Evolutionary conservation across 2,113 vertebrate species (phyloP).

Genomic region (Mugil cephalus): DNA sequence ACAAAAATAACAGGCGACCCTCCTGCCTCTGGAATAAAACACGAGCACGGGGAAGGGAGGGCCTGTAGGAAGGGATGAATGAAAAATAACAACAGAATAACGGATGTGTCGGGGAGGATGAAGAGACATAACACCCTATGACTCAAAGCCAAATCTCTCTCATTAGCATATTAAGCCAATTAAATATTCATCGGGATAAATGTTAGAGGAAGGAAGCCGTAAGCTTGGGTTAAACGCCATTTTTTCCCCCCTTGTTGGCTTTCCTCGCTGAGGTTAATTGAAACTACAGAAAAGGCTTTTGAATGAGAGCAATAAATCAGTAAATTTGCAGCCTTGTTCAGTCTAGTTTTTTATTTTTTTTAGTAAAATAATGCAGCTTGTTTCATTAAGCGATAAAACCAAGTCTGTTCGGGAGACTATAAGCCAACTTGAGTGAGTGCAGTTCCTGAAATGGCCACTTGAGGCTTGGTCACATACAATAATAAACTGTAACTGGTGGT

Average conservation of each 20-base stretch:
- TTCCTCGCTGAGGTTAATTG: constrained; percentile 17
- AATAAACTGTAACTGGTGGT: too few relatives aligned
- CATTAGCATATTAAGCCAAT: constrained; percentile 75
- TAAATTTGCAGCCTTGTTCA: constrained; percentile 4
- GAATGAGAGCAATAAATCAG: background rate
- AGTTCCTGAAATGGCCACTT: too few relatives aligned
- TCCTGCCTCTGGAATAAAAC: constrained; percentile 19
- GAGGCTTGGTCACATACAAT: too few relatives aligned
- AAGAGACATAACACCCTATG: constrained; percentile 57
- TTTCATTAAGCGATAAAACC: too few relatives aligned
- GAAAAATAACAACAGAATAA: constrained; percentile 29
- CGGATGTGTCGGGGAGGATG: constrained; percentile 22
- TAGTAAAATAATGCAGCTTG: too few relatives aligned
- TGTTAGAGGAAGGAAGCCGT: constrained; percentile 56
- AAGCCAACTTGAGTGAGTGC: too few relatives aligned
- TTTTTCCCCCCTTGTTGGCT: constrained; percentile 22
- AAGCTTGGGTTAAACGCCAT: constrained; percentile 23
- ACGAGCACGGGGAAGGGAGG: background rate
- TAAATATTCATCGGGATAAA: constrained; percentile 76
- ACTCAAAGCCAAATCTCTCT: constrained; percentile 64
- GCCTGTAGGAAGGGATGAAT: constrained; percentile 22
- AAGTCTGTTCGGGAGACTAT: too few relatives aligned
- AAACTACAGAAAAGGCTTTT: constrained; percentile 26
- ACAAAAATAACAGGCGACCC: constrained; percentile 26
- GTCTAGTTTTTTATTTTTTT: constrained; percentile 10